These are phyloP conservation scores for Formicarius rufipectus DNA, from an alignment of 2,113 vertebrate genomes.

Conservation along the genomic window DNA sequence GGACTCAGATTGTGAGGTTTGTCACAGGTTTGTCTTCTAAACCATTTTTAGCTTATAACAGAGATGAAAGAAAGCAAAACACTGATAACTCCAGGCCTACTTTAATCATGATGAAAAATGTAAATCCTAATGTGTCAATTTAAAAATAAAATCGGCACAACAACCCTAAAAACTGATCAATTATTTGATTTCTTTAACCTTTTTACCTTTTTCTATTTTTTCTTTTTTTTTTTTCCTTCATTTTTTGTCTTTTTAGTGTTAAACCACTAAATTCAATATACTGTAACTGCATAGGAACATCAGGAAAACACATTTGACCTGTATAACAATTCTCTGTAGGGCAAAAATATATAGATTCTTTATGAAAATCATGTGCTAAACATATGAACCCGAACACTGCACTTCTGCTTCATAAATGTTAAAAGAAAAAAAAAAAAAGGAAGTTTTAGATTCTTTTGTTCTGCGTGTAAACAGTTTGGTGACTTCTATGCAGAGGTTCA, in stretches of 20 bases:
- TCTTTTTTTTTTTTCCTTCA: fast-evolving
- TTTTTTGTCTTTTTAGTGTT: conserved; percentile 47
- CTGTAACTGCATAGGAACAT: conserved; percentile 80
- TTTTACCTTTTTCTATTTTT: conserved; percentile 56
- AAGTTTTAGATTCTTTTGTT: conserved; percentile 65
- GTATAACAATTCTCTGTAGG: conserved; percentile 83
- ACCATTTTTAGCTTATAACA: conserved; percentile 31
- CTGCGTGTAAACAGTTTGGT: conserved; percentile 66
- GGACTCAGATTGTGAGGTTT: conserved; percentile 12
- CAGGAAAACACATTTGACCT: conserved; percentile 78
- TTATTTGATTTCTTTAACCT: conserved; percentile 48
- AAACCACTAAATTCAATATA: conserved; percentile 77
- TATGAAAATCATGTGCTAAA: conserved; percentile 83
- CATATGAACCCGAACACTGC: conserved; percentile 75
- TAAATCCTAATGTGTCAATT: conserved; percentile 54
- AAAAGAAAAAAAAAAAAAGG: no score
- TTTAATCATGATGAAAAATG: conserved; percentile 53
- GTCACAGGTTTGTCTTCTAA: no score
- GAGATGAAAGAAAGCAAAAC: conserved; percentile 52
- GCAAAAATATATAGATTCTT: conserved; percentile 84
- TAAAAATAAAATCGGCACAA: conserved; percentile 64
- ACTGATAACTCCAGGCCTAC: conserved; percentile 42
- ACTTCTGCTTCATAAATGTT: conserved; percentile 73
- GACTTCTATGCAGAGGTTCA: conserved; percentile 47
- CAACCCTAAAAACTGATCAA: conserved; percentile 63